phyloP scores from a whole-genome alignment of 2,797 vertebrate genomes.

The Oreochromis mossambicus region DNA sequence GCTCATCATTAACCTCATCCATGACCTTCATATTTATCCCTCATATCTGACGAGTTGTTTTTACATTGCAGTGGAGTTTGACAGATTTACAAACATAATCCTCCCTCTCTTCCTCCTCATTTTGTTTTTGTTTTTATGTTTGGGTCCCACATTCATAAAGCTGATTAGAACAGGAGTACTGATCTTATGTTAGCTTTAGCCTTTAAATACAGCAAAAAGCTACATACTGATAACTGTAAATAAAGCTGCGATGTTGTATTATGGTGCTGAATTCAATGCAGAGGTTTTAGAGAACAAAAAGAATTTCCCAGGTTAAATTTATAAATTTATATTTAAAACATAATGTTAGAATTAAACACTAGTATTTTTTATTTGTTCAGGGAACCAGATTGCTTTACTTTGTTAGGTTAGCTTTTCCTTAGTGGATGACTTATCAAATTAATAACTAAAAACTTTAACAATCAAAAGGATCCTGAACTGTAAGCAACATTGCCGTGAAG shows the following conservation, averaged over 20 bases:
- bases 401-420: background rate
- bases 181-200: conserved; percentile 1
- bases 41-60: background rate
- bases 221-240: background rate
- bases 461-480: background rate
- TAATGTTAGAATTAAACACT: background rate
- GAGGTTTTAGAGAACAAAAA: background rate
- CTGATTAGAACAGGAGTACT: conserved; percentile 31
- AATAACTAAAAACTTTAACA: background rate
- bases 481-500: background rate
- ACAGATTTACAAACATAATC: background rate
- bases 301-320: background rate
- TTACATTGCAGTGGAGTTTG: conserved; percentile 37
- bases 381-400: background rate
- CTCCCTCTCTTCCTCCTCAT: background rate
- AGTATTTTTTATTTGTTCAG: background rate
- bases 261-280: background rate
- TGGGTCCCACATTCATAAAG: conserved; percentile 31
- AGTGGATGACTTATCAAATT: background rate
- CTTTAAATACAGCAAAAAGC: background rate
- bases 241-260: background rate
- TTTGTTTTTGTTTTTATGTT: background rate
- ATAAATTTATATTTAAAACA: background rate
- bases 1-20: conserved; percentile 46
- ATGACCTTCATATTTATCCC: conserved; percentile 13